Evolutionary conservation across 2,113 vertebrate species (phyloP).

Genomic region (Sula dactylatra): DNA sequence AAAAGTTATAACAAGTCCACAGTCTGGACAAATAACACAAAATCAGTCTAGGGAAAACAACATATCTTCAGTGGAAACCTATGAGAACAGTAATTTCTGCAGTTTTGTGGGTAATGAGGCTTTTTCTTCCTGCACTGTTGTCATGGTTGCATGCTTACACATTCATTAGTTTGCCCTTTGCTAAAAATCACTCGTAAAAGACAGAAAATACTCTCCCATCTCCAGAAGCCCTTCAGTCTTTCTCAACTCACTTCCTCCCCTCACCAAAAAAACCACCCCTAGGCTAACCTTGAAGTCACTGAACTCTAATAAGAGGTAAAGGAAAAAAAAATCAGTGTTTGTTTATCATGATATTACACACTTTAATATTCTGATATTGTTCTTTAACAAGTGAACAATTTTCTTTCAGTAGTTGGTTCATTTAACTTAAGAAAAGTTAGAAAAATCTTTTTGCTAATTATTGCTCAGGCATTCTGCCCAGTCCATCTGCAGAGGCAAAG

Average conservation of each 20-base stretch:
- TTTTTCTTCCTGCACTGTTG: slow-evolving; percentile 44
- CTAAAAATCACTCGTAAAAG: slow-evolving; percentile 25
- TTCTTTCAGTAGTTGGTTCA: not conserved
- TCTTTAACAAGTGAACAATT: not conserved
- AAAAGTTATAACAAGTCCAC: not conserved
- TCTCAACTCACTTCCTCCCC: not conserved
- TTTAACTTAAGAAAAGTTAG: slow-evolving; percentile 7
- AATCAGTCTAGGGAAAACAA: not conserved
- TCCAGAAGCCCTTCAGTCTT: not conserved
- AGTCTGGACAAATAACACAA: not conserved
- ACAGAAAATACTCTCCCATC: not conserved
- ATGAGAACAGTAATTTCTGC: slow-evolving; percentile 46
- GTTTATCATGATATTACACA: not conserved
- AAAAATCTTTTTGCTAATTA: not conserved
- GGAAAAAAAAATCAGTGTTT: not conserved
- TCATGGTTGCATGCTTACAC: slow-evolving; percentile 57
- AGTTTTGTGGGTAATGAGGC: slow-evolving; percentile 61
- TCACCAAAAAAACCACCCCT: not conserved
- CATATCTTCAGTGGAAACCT: slow-evolving; percentile 8
- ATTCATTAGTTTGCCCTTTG: slow-evolving; percentile 53
- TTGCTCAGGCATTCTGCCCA: not conserved
- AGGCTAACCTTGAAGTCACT: not conserved
- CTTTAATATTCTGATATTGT: not conserved
- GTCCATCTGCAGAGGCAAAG: slow-evolving; percentile 26
- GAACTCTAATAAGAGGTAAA: not conserved